Conservation (phyloP, 2,797 vertebrate genomes). For the Leptatherina wallacei region DNA sequence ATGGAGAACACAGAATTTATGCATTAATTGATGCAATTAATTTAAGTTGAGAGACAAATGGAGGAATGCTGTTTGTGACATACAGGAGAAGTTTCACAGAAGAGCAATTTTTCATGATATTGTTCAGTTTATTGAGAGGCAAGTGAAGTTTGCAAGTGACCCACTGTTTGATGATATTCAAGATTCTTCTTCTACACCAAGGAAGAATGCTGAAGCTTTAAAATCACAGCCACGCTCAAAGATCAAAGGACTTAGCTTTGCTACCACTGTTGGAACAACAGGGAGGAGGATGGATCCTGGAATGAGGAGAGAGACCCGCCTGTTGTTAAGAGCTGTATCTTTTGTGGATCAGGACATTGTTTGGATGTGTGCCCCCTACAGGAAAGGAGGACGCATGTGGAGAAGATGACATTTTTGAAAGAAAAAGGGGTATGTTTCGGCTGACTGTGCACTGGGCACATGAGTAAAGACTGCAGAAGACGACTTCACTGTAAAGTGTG, state of each 20-base stretch:
- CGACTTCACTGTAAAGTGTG: not conserved
- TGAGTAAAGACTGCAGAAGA: not conserved
- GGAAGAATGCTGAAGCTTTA: not conserved
- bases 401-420: slow-evolving; percentile 13
- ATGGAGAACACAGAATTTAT: not conserved
- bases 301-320: no score
- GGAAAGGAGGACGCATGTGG: not conserved
- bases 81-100: not conserved
- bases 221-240: not conserved
- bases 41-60: not conserved
- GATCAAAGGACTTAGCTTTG: not conserved
- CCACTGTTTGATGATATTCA: not conserved
- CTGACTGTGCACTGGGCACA: not conserved
- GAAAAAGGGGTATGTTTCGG: slow-evolving; percentile 7
- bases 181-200: not conserved
- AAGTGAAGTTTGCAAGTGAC: not conserved
- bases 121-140: not conserved
- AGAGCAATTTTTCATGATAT: not conserved
- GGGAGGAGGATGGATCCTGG: not conserved
- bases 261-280: not conserved
- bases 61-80: not conserved
- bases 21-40: not conserved
- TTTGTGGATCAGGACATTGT: not conserved
- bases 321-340: not conserved
- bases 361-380: not conserved